Base-by-base conservation (phyloP, 1,140 invertebrate species). In the Doryteuthis pealeii region DNA sequence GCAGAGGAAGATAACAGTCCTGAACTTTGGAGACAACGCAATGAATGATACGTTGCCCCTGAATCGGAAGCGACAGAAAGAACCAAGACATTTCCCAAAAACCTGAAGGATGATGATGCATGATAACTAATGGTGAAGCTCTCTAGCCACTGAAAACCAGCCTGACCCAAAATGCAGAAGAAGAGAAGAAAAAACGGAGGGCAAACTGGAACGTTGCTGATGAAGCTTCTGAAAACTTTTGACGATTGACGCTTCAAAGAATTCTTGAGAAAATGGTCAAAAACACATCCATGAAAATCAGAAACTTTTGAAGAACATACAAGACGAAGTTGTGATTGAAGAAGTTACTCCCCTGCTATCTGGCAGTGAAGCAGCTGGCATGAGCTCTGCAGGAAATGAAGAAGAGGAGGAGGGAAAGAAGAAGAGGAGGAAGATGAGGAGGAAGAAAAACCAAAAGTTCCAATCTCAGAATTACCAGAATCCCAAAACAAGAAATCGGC, bases 391-490 rank as follows among this genome's bases (percentile, higher is more conserved):
- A 22, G 45, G 12, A 49, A n/a, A n/a, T n/a, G n/a, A n/a, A n/a
- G n/a, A n/a, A n/a, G n/a, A n/a, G n/a, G n/a, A n/a, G n/a, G n/a
- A n/a, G n/a, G n/a, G n/a, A n/a, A n/a, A n/a, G n/a, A n/a, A n/a
- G n/a, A n/a, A n/a, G n/a, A n/a, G n/a, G 45, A 49, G 45, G 45
- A 22, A 15, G 45, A 49, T 12, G 26, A 26, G 28, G 30, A 66
- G 28, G 1, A 26, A 12, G 65, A 66, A 22, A 66, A 66, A 31
- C 68, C 71, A 18, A 76, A 73, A 73, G 65, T 73, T 54, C 67
- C 75, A 12, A 40, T 73, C 8, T 76, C 75, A 12, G 71, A 76
- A 30, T 35, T 71, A 31, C 72, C 75, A 35, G 31, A 71, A 8
- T 70, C 70, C 54, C 75, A 66, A 14, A 74, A 68, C 40, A 73